phyloP scores from a whole-genome alignment of 2,113 vertebrate species.

The Micromys minutus region DNA sequence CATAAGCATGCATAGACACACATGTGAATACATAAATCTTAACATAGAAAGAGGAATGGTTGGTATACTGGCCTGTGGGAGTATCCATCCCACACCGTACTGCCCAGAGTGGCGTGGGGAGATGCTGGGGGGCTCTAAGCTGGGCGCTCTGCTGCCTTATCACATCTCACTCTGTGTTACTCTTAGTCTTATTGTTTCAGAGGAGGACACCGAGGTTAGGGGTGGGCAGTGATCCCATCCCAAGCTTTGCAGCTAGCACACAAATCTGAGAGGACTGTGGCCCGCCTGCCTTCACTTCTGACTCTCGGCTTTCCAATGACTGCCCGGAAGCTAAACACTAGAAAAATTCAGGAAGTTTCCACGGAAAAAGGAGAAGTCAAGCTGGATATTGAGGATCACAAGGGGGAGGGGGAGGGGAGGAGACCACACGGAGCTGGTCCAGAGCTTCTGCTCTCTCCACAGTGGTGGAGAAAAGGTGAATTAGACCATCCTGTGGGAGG shows the following conservation, averaged over 20 bases:
- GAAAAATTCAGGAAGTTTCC: not conserved
- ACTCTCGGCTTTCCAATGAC: not conserved
- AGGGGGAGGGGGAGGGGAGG: not conserved
- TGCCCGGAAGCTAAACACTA: not conserved
- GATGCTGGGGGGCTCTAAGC: not conserved
- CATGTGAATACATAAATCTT: not conserved
- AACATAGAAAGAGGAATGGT: not conserved
- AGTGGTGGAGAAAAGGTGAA: not conserved
- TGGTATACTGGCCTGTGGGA: not conserved
- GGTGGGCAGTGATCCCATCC: not conserved
- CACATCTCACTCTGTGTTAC: not conserved
- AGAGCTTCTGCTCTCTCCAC: not conserved
- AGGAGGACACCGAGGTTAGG: not conserved
- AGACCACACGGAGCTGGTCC: not conserved
- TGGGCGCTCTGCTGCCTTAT: not conserved
- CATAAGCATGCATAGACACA: not conserved
- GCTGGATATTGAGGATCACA: not conserved
- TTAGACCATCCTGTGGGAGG: slow-evolving; percentile 18
- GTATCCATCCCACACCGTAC: too few relatives aligned
- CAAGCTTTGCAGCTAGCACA: not conserved
- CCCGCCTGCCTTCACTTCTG: not conserved
- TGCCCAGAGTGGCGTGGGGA: not conserved
- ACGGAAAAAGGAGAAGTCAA: not conserved
- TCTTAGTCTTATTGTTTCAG: not conserved
- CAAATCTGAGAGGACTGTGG: not conserved